Conservation (phyloP, 2,888 invertebrate genomes). For the Agonopterix arenella region DNA sequence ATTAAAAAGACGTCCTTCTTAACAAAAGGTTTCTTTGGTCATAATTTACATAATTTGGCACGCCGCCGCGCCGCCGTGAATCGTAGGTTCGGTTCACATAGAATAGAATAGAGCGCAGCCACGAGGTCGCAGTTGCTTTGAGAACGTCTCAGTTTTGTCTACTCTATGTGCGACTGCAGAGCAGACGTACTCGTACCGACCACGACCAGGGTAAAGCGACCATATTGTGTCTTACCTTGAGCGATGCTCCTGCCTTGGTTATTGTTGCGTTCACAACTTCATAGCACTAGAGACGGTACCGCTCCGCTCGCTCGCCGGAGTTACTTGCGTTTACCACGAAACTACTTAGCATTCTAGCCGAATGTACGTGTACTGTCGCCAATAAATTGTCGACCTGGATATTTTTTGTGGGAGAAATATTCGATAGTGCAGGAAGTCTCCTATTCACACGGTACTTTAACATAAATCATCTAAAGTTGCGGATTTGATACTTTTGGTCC, state of each 20-base stretch:
- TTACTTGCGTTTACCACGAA: slow-evolving; percentile 51
- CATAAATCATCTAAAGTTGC: neutral
- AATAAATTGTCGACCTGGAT: slow-evolving; percentile 66
- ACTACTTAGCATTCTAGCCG: slow-evolving; percentile 70
- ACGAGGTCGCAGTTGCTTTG: slow-evolving; percentile 52
- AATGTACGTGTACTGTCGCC: slow-evolving; percentile 55
- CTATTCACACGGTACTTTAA: slow-evolving; percentile 47
- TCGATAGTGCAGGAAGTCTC: slow-evolving; percentile 39
- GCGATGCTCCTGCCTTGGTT: neutral
- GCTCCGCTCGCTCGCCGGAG: slow-evolving; percentile 42
- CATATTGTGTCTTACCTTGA: slow-evolving; percentile 9
- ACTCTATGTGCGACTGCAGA: slow-evolving; percentile 36
- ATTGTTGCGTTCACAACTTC: slow-evolving; percentile 13
- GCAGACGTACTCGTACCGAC: slow-evolving; percentile 35
- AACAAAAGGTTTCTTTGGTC: slow-evolving; percentile 51
- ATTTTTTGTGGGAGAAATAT: slow-evolving; percentile 40
- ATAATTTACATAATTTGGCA: slow-evolving; percentile 46
- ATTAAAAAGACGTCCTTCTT: neutral
- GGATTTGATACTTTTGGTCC: too few species aligned
- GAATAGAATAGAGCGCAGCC: slow-evolving; percentile 23
- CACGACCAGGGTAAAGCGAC: slow-evolving; percentile 42
- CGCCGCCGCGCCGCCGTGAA: slow-evolving; percentile 17
- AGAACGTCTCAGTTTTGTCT: slow-evolving; percentile 57
- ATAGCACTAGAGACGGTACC: slow-evolving; percentile 23
- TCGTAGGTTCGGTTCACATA: slow-evolving; percentile 36